phyloP scores from a whole-genome alignment of 2,113 vertebrate species.

The Alligator mississippiensis region DNA sequence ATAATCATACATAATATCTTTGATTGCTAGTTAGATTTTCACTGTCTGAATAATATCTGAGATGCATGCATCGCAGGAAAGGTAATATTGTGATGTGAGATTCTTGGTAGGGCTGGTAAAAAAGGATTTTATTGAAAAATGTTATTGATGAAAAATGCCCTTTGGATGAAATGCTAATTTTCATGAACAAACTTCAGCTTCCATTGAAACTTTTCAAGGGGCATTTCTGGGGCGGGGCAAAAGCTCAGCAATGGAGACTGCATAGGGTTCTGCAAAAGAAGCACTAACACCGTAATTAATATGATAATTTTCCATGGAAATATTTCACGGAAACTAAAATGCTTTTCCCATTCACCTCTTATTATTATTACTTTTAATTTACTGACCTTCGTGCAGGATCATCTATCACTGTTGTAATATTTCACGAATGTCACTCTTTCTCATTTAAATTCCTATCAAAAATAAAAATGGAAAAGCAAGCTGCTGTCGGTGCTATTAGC shows the following conservation, averaged over 20 bases:
- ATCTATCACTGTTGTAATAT: not conserved
- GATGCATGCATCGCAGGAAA: rapidly evolving
- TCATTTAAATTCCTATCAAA: not conserved
- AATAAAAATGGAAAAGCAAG: too few relatives aligned
- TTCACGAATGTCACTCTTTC: not conserved
- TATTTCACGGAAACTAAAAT: not conserved
- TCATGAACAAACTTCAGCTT: rapidly evolving
- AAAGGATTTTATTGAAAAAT: not conserved
- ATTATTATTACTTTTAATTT: not conserved
- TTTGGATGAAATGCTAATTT: rapidly evolving
- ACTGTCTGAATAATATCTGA: rapidly evolving
- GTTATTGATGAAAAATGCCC: not conserved
- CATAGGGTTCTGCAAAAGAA: not conserved
- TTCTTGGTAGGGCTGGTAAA: not conserved
- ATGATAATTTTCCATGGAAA: not conserved
- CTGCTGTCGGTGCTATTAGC: not conserved
- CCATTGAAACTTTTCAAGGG: not conserved
- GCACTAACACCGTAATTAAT: not conserved
- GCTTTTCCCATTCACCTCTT: not conserved
- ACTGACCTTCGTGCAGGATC: not conserved
- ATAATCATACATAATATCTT: not conserved
- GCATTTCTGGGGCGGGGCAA: too few relatives aligned
- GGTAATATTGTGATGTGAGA: not conserved
- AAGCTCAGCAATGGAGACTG: not conserved
- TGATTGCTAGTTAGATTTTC: rapidly evolving